These are phyloP conservation scores for Hepsetus odoe DNA, from an alignment of 2,113 vertebrate species.

Conservation along the genomic window DNA sequence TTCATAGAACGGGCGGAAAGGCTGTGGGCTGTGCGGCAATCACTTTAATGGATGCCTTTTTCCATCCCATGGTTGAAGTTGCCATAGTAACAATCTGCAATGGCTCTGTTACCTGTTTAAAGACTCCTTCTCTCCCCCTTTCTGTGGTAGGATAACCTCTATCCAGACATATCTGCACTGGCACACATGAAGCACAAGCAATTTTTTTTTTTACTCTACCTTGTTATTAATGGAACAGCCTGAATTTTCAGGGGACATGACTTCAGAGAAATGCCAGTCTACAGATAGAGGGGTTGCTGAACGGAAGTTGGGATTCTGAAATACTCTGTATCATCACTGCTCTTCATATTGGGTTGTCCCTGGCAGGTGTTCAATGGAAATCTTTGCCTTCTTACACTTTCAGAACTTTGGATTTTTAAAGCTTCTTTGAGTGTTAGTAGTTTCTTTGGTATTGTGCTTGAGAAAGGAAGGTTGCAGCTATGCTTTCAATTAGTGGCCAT, in stretches of 20 bases:
- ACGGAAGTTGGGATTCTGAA: not conserved
- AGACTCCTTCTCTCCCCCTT: not conserved
- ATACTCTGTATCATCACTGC: not conserved
- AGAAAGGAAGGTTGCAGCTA: not conserved
- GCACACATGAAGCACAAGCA: not conserved
- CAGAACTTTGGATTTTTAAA: too few relatives aligned
- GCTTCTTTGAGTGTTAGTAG: too few relatives aligned
- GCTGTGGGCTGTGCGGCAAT: not conserved
- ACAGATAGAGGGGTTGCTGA: not conserved
- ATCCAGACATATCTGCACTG: too few relatives aligned
- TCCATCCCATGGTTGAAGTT: constrained; percentile 27
- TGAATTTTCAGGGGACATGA: not conserved
- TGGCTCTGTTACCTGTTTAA: constrained; percentile 22
- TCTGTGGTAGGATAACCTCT: not conserved
- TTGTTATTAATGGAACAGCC: not conserved
- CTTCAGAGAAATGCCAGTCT: not conserved
- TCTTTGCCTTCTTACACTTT: not conserved
- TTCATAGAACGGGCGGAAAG: not conserved
- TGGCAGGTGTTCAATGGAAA: not conserved
- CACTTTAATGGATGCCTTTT: not conserved
- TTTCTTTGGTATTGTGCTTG: too few relatives aligned
- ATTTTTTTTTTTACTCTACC: not conserved
- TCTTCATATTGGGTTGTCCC: not conserved
- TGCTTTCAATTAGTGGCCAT: not conserved
- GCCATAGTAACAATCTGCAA: constrained; percentile 24